A percentile compares a stretch with the other conserved stretches of the same genome.
These are phyloP conservation scores for Lagocephalus sceleratus DNA, from an alignment of 2,797 vertebrate genomes.

Conservation along the genomic window DNA sequence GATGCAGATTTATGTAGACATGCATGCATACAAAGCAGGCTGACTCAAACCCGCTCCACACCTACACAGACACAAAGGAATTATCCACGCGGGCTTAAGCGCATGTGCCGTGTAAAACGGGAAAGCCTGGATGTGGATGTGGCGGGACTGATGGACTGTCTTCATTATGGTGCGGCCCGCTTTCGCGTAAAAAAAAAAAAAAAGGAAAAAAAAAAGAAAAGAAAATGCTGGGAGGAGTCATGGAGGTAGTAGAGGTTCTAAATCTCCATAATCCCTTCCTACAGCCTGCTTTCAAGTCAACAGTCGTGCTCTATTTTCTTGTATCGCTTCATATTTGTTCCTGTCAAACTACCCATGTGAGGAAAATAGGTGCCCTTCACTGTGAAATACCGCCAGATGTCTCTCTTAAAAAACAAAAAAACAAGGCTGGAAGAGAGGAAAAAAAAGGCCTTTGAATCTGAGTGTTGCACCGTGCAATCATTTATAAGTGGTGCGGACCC, in stretches of 20 bases:
- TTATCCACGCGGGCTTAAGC: conserved; percentile 25
- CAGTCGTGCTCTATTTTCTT: conserved; percentile 20
- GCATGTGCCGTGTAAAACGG: conserved; percentile 25
- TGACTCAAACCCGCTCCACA: conserved; percentile 9
- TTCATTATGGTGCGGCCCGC: conserved; percentile 58
- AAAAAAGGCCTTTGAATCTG: conserved; percentile 9
- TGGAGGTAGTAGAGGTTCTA: conserved; percentile 43
- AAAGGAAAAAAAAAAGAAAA: no score
- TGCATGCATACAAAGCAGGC: conserved; percentile 9
- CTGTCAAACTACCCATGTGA: conserved; percentile 47
- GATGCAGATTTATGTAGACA: conserved; percentile 38
- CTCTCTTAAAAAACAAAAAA: conserved; percentile 15
- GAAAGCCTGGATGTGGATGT: conserved; percentile 42
- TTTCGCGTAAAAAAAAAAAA: conserved; percentile 27
- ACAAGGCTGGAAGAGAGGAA: background rate
- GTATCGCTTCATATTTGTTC: conserved; percentile 41
- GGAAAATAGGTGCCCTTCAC: conserved; percentile 49
- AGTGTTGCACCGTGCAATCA: conserved; percentile 23
- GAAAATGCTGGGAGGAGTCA: conserved; percentile 35
- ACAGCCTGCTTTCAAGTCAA: conserved; percentile 32
- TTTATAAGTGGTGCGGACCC: conserved; percentile 19
- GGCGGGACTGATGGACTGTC: conserved; percentile 58
- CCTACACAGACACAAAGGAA: conserved; percentile 20
- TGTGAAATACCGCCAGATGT: conserved; percentile 26
- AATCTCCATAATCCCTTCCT: conserved; percentile 65